These are phyloP conservation scores for Colius striatus DNA, from an alignment of 2,113 vertebrate genomes.

Conservation along the genomic window DNA sequence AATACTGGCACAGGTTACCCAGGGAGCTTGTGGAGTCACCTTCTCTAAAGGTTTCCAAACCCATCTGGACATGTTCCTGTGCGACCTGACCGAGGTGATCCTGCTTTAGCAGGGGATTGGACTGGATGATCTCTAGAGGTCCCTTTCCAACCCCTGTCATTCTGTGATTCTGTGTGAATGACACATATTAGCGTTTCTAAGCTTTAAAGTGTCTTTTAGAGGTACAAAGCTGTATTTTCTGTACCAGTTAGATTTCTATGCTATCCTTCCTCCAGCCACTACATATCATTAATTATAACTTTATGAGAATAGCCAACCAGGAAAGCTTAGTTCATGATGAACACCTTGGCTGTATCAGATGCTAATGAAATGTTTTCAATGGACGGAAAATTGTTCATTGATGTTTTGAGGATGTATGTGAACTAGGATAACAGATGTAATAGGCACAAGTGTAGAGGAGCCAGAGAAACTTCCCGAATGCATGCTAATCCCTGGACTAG, in stretches of 20 bases:
- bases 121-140: too few species aligned
- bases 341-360: constrained; percentile 18
- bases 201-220: neutral
- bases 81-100: too few species aligned
- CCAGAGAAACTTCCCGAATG: neutral
- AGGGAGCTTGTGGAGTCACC: too few species aligned
- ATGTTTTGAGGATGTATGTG: constrained; percentile 12
- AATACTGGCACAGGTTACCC: neutral
- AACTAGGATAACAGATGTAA: neutral
- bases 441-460: neutral
- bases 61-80: too few species aligned
- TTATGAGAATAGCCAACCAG: neutral
- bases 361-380: constrained; percentile 1
- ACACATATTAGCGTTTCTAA: neutral
- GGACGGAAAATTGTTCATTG: constrained; percentile 6
- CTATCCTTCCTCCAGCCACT: neutral
- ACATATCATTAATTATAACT: neutral
- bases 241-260: neutral
- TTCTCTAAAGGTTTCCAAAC: too few species aligned
- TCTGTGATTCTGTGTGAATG: neutral
- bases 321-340: constrained; percentile 1
- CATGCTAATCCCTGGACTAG: neutral
- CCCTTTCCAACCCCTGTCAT: too few species aligned
- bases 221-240: neutral
- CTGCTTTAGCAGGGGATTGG: too few species aligned